These are phyloP conservation scores for Naja naja DNA, from an alignment of 2,113 vertebrate species.

Conservation along the genomic window DNA sequence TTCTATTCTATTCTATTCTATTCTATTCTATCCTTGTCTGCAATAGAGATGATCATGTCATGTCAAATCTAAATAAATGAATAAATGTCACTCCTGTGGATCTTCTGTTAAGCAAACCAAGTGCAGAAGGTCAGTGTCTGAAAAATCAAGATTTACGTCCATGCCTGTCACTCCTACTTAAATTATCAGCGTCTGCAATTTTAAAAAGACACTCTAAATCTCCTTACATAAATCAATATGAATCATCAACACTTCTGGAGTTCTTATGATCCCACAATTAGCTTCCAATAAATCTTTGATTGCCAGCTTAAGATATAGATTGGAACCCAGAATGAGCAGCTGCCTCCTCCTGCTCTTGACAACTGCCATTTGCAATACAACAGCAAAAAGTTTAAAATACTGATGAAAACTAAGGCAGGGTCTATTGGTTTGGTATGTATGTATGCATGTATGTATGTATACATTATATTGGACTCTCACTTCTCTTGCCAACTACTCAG, in stretches of 20 bases:
- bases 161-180: not conserved
- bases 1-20: too few relatives aligned
- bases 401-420: not conserved
- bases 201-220: not conserved
- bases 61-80: too few relatives aligned
- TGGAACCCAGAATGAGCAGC: not conserved
- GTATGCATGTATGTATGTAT: not conserved
- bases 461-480: not conserved
- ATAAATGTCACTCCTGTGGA: not conserved
- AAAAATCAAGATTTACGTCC: not conserved
- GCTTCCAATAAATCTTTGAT: not conserved
- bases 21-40: not conserved
- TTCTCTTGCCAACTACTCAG: not conserved
- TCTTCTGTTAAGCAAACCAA: not conserved
- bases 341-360: not conserved
- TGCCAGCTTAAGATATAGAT: not conserved
- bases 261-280: not conserved
- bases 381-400: not conserved
- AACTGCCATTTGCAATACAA: not conserved
- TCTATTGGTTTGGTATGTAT: not conserved
- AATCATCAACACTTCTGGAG: not conserved
- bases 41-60: not conserved
- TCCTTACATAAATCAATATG: not conserved
- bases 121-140: not conserved
- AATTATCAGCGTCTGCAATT: not conserved